phyloP scores from a whole-genome alignment of 2,797 vertebrate species.

The Brachymystax lenok region DNA sequence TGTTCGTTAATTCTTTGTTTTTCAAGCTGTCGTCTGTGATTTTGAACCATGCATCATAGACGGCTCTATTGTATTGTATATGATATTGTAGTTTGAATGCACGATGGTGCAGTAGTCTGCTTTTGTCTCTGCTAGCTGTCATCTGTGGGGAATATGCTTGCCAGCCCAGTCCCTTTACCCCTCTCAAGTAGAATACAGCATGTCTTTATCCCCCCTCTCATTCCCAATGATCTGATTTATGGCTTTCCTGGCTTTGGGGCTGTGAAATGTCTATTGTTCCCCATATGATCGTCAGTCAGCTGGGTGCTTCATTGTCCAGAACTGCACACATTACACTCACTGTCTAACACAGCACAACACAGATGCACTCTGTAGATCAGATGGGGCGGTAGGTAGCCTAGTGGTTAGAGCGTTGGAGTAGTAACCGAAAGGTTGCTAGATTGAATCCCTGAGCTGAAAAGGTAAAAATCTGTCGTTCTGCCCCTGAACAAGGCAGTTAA shows the following conservation, averaged over 20 bases:
- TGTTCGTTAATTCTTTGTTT: too few species aligned
- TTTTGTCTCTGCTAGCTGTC: background rate
- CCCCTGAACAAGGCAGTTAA: too few species aligned
- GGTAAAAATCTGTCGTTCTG: too few species aligned
- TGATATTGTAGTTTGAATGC: background rate
- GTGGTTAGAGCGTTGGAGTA: too few species aligned
- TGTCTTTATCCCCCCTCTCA: background rate
- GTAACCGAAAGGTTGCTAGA: too few species aligned
- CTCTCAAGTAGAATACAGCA: background rate
- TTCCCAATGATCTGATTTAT: background rate
- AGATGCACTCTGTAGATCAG: background rate
- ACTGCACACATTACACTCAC: background rate
- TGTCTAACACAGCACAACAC: background rate
- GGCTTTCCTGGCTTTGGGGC: background rate
- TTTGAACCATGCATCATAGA: background rate
- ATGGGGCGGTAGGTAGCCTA: too few species aligned
- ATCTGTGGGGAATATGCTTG: background rate
- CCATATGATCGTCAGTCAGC: background rate
- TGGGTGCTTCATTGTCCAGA: slow-evolving; percentile 2
- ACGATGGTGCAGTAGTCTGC: background rate
- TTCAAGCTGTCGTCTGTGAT: background rate
- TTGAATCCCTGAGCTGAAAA: too few species aligned
- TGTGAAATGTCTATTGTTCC: background rate
- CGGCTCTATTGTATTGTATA: background rate
- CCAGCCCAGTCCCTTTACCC: background rate